phyloP scores from a whole-genome alignment of 2,888 invertebrate species.

The Argyresthia albistria region DNA sequence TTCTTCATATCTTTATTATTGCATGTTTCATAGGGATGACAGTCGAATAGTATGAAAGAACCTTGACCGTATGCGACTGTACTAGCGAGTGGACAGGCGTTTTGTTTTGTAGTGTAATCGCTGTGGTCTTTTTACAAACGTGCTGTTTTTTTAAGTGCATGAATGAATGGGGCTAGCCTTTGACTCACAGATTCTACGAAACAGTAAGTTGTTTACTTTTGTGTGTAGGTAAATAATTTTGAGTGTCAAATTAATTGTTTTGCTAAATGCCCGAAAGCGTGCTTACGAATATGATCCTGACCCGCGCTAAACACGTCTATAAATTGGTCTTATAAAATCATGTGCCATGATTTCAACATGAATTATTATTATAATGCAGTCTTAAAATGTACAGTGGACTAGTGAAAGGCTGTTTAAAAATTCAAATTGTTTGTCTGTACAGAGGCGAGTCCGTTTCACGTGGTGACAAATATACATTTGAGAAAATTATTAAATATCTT shows the following conservation, averaged over 20 bases:
- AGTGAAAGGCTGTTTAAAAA: constrained; percentile 44
- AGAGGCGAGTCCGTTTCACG: constrained; percentile 25
- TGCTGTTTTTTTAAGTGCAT: no score
- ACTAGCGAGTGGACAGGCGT: neutral
- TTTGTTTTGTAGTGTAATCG: neutral
- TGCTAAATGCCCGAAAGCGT: no score
- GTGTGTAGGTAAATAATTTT: no score
- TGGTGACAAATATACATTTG: neutral
- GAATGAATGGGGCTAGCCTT: no score
- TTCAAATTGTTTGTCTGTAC: constrained; percentile 33
- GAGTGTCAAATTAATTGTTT: no score
- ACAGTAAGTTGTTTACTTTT: neutral
- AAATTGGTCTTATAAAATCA: no score
- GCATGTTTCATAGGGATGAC: no score
- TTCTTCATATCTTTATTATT: no score
- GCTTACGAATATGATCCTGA: neutral
- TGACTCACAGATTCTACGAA: no score
- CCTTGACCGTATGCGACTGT: neutral
- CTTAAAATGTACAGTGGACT: constrained; percentile 10
- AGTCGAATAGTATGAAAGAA: no score
- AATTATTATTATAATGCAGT: constrained; percentile 6
- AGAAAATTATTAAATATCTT: no score
- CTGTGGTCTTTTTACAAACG: neutral
- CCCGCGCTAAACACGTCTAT: neutral
- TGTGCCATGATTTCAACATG: neutral